Percentiles rank a stretch among this genome's conserved stretches.
These are phyloP conservation scores for Armadillidium nasatum DNA, from an alignment of 1,140 invertebrate species.

Conservation along the genomic window DNA sequence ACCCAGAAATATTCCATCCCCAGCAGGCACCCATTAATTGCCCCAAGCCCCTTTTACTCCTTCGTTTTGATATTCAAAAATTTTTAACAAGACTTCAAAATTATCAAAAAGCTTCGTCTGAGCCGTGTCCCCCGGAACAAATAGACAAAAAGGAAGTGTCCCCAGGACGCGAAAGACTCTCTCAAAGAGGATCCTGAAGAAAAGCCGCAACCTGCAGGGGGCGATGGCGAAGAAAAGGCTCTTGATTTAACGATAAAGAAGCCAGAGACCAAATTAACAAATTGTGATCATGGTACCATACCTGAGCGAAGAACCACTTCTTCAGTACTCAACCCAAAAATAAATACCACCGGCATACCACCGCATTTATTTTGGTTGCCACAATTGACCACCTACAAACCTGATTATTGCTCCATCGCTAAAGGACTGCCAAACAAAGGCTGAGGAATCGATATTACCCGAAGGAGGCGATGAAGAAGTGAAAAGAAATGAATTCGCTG, in stretches of 20 bases:
- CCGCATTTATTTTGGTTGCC: not conserved
- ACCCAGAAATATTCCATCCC: not conserved
- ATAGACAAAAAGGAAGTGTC: not conserved
- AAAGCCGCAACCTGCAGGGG: not conserved
- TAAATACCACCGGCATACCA: not conserved
- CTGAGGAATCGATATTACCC: not conserved
- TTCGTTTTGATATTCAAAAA: not conserved
- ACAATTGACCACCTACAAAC: not conserved
- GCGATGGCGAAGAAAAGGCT: not conserved
- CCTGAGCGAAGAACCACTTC: not conserved
- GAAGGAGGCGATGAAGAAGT: not conserved
- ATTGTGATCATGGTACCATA: not conserved
- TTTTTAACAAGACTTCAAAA: no score
- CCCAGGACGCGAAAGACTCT: not conserved
- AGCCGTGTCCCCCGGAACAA: not conserved
- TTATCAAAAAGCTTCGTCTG: not conserved
- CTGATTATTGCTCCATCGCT: not conserved
- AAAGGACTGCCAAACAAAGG: not conserved
- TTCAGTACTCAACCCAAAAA: not conserved
- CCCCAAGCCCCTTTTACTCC: not conserved
- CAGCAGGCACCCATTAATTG: not conserved
- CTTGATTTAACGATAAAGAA: not conserved
- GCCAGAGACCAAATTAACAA: not conserved
- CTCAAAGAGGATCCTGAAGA: not conserved
- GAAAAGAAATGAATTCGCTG: not conserved